phyloP scores from a whole-genome alignment of 2,113 vertebrate genomes.

The Channa maculata region DNA sequence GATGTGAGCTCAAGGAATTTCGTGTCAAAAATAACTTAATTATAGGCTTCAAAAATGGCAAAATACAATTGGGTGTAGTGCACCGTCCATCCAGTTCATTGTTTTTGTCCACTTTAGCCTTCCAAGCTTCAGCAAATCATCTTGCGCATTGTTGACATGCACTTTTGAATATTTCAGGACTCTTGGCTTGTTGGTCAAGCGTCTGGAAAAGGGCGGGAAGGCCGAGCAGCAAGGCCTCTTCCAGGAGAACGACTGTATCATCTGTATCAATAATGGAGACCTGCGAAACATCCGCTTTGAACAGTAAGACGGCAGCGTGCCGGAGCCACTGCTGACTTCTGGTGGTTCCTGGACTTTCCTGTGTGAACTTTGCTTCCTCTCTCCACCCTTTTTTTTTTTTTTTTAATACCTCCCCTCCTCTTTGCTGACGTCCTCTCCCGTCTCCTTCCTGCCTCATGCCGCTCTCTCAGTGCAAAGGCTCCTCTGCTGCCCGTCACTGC shows the following conservation, averaged over 20 bases:
- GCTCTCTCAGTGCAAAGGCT: slow-evolving; percentile 22
- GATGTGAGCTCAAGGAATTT: neutral
- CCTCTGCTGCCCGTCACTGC: slow-evolving; percentile 28
- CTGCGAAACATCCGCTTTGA: slow-evolving; percentile 96
- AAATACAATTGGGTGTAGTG: neutral
- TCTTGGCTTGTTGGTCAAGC: slow-evolving; percentile 95
- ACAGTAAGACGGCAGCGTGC: slow-evolving; percentile 89
- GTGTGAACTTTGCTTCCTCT: neutral
- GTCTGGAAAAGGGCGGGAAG: slow-evolving; percentile 95
- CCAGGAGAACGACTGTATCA: slow-evolving; percentile 97
- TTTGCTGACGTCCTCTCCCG: neutral
- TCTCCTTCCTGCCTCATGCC: neutral
- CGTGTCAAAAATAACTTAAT: too few species aligned
- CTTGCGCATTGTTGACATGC: slow-evolving; percentile 40
- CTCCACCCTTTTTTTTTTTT: too few species aligned
- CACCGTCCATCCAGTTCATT: too few species aligned
- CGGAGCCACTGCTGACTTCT: slow-evolving; percentile 1
- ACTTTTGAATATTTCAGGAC: slow-evolving; percentile 86
- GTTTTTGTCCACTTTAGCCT: too few species aligned
- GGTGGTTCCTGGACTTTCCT: slow-evolving; percentile 4
- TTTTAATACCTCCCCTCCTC: too few species aligned
- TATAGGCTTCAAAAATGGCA: too few species aligned
- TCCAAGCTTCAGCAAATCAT: neutral
- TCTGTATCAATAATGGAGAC: slow-evolving; percentile 95
- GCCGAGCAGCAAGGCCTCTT: slow-evolving; percentile 95